Conservation (phyloP, 2,888 invertebrate species). For the Cephalotes varians region DNA sequence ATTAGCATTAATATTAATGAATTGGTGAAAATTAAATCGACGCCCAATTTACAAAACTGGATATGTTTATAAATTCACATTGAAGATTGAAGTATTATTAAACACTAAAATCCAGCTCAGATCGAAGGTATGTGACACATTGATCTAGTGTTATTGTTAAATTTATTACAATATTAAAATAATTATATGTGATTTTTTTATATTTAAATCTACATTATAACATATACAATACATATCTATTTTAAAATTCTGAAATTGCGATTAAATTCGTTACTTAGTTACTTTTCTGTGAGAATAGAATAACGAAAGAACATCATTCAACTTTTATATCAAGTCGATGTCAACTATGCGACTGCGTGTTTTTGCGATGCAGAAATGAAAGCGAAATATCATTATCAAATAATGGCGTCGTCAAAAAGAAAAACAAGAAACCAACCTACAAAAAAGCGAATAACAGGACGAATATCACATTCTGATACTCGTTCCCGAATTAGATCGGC, state of each 20-base stretch:
- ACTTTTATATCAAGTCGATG: background rate
- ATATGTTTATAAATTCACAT: no score
- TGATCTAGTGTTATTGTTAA: no score
- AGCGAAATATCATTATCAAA: constrained; percentile 49
- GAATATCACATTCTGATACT: background rate
- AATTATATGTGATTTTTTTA: no score
- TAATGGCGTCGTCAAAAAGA: constrained; percentile 63
- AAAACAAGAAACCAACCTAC: constrained; percentile 14
- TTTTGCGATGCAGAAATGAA: constrained; percentile 24
- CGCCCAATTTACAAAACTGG: no score
- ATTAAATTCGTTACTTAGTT: background rate
- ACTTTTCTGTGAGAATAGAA: background rate
- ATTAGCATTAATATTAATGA: no score
- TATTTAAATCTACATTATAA: no score
- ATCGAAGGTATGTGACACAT: no score
- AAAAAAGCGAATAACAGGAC: constrained; percentile 35
- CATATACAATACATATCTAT: no score
- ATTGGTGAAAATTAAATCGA: no score
- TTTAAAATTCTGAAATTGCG: background rate
- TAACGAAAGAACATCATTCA: background rate
- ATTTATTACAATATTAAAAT: no score
- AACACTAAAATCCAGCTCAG: no score
- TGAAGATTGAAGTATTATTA: no score
- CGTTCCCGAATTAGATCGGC: constrained; percentile 19
- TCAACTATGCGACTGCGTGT: constrained; percentile 23